Conservation (phyloP, 2,113 vertebrate genomes). For the Panthera uncia region DNA sequence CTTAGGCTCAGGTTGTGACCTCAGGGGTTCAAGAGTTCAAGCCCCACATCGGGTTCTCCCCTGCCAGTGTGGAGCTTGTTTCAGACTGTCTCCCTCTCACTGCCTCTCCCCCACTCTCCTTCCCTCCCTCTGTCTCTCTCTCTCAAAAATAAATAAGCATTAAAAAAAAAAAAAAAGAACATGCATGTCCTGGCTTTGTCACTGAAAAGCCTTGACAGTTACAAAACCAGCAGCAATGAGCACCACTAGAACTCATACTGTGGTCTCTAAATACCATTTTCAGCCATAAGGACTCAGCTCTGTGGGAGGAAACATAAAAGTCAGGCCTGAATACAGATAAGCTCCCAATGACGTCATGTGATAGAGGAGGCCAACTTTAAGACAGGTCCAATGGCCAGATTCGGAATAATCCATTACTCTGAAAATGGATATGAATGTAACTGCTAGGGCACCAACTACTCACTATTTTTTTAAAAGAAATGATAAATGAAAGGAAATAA, state of each 20-base stretch:
- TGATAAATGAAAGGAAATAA: not conserved
- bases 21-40: too few relatives aligned
- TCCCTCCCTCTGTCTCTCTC: too few relatives aligned
- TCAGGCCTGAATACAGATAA: not conserved
- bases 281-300: not conserved
- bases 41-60: too few relatives aligned
- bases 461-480: not conserved
- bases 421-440: not conserved
- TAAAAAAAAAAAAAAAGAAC: too few relatives aligned
- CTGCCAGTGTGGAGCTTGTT: too few relatives aligned
- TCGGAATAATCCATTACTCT: not conserved
- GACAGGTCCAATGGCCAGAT: not conserved
- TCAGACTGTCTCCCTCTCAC: too few relatives aligned
- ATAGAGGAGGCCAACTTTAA: not conserved
- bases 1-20: too few relatives aligned
- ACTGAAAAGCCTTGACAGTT: not conserved
- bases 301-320: not conserved
- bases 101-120: too few relatives aligned
- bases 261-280: not conserved
- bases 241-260: not conserved
- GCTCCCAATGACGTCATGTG: not conserved
- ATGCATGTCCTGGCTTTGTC: not conserved
- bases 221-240: not conserved
- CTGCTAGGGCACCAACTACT: not conserved
- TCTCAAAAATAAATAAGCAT: too few relatives aligned